Conservation (phyloP, 1,140 invertebrate species). For the Alviniconcha marisindica region DNA sequence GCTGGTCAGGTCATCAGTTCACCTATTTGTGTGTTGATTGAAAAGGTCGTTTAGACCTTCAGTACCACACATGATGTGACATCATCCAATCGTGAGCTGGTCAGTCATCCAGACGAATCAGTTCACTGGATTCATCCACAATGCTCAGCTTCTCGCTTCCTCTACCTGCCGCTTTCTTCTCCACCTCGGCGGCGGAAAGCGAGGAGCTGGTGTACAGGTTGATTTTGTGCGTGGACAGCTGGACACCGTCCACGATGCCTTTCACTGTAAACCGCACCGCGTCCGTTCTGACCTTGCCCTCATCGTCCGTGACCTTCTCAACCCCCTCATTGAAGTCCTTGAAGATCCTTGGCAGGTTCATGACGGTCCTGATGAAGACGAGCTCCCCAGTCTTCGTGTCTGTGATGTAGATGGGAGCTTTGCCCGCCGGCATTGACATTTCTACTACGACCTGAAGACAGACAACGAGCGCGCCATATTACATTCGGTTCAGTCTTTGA, state of each 20-base stretch:
- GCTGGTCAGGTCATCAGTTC: no score
- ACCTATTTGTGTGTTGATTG: no score
- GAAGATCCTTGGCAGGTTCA: not conserved
- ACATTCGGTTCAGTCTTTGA: no score
- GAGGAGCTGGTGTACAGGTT: slow-evolving; percentile 1
- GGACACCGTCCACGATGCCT: slow-evolving; percentile 32
- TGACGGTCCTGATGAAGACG: not conserved
- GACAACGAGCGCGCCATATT: no score
- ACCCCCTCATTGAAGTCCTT: not conserved
- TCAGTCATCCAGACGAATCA: no score
- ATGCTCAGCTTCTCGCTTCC: no score
- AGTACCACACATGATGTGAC: no score
- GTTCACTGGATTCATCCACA: no score
- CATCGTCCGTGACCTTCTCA: not conserved
- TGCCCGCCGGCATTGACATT: slow-evolving; percentile 6
- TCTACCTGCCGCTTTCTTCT: no score
- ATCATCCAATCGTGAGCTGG: no score
- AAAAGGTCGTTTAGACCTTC: no score
- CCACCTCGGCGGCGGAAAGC: no score
- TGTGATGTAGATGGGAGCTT: slow-evolving; percentile 15
- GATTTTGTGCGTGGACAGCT: slow-evolving; percentile 37
- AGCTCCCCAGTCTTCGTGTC: not conserved
- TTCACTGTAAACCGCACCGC: slow-evolving; percentile 22
- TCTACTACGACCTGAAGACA: not conserved
- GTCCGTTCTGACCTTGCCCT: not conserved